Percentiles rank a stretch among this genome's conserved stretches.
Evolutionary conservation across 2,797 vertebrate species (phyloP).

Genomic region (Melanogrammus aeglefinus): DNA sequence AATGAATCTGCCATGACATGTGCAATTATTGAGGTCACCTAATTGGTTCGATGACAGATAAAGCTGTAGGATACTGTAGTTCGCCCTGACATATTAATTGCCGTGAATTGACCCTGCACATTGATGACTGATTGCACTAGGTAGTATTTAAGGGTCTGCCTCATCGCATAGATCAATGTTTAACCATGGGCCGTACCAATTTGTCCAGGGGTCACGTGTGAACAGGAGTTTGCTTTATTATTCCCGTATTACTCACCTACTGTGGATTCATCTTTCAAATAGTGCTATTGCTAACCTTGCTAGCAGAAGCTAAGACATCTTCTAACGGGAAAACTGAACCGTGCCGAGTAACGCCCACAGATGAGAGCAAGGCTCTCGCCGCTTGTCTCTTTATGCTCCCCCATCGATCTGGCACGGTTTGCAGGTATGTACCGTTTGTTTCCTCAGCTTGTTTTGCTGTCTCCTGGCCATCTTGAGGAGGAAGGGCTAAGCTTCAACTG

Average conservation of each 20-base stretch:
- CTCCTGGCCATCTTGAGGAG: constrained; percentile 43
- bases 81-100: constrained; percentile 45
- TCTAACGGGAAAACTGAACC: neutral
- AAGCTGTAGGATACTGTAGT: constrained; percentile 27
- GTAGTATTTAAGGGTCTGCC: constrained; percentile 20
- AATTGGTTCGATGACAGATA: constrained; percentile 40
- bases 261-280: constrained; percentile 21
- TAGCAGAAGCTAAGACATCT: neutral
- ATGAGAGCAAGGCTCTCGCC: constrained; percentile 41
- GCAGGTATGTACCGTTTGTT: constrained; percentile 53
- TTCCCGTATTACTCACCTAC: constrained; percentile 6
- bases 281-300: constrained; percentile 39
- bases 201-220: neutral
- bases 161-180: neutral
- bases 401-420: constrained; percentile 35
- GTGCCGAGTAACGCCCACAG: neutral
- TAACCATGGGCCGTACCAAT: neutral
- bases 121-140: constrained; percentile 24
- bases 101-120: constrained; percentile 32
- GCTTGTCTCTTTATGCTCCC: constrained; percentile 21
- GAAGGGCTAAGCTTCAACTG: constrained; percentile 41
- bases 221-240: constrained; percentile 16
- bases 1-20: constrained; percentile 40
- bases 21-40: constrained; percentile 39
- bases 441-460: constrained; percentile 46